Evolutionary conservation across 2,888 invertebrate genomes (phyloP).

Genomic region (Andricus quercusramuli): DNA sequence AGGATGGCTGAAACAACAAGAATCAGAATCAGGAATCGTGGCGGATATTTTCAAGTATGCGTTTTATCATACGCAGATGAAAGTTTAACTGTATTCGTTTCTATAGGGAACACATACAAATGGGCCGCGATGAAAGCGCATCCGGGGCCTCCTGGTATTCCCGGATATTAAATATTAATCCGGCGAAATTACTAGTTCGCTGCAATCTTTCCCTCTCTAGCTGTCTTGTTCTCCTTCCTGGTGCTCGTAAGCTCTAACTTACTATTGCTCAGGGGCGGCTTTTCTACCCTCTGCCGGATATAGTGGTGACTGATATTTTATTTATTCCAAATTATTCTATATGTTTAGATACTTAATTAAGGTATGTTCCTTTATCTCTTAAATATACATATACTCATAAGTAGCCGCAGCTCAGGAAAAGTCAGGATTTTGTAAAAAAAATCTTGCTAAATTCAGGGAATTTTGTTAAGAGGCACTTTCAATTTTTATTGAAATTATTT

Average conservation of each 20-base stretch:
- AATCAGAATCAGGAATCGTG: background rate
- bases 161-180: constrained; percentile 78
- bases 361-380: background rate
- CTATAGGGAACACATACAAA: background rate
- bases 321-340: background rate
- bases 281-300: background rate
- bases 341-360: background rate
- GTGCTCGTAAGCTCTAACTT: constrained; percentile 68
- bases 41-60: background rate
- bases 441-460: no score
- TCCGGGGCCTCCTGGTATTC: constrained; percentile 58
- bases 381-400: background rate
- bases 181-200: constrained; percentile 75
- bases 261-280: constrained; percentile 44
- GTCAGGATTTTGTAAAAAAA: no score
- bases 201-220: constrained; percentile 62
- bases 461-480: no score
- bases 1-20: constrained; percentile 52
- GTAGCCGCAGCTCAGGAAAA: no score
- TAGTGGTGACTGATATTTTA: background rate
- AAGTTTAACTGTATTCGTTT: constrained; percentile 50
- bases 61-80: constrained; percentile 50
- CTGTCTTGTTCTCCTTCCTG: constrained; percentile 61
- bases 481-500: no score
- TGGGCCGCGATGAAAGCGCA: constrained; percentile 44